Evolutionary conservation across 2,797 vertebrate species (phyloP), one percentile per base, ranked within the genome.

Genomic region (Numenius phaeopus): DNA sequence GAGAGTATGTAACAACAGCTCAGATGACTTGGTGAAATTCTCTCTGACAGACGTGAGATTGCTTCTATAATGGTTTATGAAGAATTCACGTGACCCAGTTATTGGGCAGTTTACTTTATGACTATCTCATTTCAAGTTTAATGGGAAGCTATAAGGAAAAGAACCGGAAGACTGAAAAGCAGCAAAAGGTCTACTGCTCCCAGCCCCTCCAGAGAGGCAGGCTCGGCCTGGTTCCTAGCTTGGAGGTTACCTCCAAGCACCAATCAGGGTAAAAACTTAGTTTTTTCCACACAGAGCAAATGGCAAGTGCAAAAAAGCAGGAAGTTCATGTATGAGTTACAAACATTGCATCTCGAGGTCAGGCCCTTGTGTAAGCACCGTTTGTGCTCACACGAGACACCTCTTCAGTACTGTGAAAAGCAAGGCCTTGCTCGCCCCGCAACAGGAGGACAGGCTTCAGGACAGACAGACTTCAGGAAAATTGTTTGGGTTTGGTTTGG

Each of bases 321-420:
- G 40, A 95, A 77, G n/a, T 64, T 77, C 42, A 39, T 13, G 5
- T 58, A 49, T 46, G 55, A n/a, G 65, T 50, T 70, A 62, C 40
- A 78, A 73, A 83, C 0, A 5, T 2, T 15, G 24, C 29, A 78
- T 26, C n/a, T 42, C 29, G 65, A 89, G 46, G 52, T 42, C 46
- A 47, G 40, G 72, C 57, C n/a, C 40, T 61, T 59, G 76, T 32
- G 55, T 37, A 49, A 62, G 50, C 39, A 10, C 30, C 55, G 19
- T 5, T 77, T 21, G 9, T 0, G 0, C 20, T 79, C 11, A 11
- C 55, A 26, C 2, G 2, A 80, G 54, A 61, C n/a, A 34, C 62
- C 39, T 87, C 66, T 20, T 1, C 13, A 66, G 59, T 12, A 32
- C 62, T 14, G 49, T n/a, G 40, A 29, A 71, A 65, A 57, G 15